Conservation (phyloP, 2,888 invertebrate genomes). For the Amiota minor region DNA sequence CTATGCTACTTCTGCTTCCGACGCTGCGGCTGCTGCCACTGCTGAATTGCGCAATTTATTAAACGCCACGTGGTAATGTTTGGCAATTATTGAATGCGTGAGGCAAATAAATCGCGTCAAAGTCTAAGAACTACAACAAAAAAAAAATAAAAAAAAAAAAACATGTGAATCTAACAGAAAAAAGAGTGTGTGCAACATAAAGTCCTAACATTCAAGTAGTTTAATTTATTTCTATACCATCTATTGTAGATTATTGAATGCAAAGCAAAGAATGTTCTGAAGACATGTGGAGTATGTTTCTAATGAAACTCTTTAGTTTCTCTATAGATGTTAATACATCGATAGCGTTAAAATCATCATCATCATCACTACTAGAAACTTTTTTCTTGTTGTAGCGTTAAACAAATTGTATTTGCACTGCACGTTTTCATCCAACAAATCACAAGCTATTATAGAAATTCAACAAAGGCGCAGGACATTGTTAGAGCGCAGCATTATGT, state of each 20-base stretch:
- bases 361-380: not conserved
- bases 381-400: not conserved
- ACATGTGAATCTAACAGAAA: too few species aligned
- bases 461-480: constrained; percentile 45
- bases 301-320: too few species aligned
- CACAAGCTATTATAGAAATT: constrained; percentile 67
- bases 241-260: too few species aligned
- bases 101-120: constrained; percentile 55
- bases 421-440: constrained; percentile 64
- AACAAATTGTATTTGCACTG: constrained; percentile 65
- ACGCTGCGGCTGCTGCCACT: too few species aligned
- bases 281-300: too few species aligned
- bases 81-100: constrained; percentile 66
- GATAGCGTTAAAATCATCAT: not conserved
- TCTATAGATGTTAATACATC: not conserved
- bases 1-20: too few species aligned
- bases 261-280: too few species aligned
- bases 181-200: too few species aligned
- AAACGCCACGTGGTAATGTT: constrained; percentile 60
- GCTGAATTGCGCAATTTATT: constrained; percentile 53
- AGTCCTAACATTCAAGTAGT: too few species aligned
- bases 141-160: not conserved
- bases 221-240: too few species aligned
- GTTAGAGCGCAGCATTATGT: constrained; percentile 3
- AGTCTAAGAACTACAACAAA: not conserved